Conservation (phyloP, 2,888 invertebrate species). For the Terebella lapidaria region DNA sequence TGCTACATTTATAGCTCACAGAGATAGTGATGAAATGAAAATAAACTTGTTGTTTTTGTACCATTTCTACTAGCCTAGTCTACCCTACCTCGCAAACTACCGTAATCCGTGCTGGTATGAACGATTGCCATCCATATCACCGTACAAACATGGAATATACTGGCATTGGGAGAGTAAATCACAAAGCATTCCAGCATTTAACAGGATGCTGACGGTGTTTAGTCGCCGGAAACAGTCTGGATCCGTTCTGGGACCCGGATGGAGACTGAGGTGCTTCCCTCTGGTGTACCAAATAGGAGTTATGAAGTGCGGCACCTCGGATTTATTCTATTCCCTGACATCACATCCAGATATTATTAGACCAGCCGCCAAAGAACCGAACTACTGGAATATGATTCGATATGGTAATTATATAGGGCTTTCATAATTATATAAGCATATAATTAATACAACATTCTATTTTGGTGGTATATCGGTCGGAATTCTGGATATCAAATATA, state of each 20-base stretch:
- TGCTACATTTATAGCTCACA: no score
- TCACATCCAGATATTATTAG: background rate
- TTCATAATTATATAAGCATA: no score
- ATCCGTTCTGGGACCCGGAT: background rate
- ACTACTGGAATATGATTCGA: background rate
- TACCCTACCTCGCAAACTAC: background rate
- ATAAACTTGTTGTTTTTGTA: no score
- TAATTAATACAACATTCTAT: no score
- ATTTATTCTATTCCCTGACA: constrained; percentile 1
- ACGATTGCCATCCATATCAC: background rate
- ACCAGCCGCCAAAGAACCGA: constrained; percentile 2
- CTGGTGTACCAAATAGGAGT: constrained; percentile 2
- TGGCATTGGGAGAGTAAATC: background rate
- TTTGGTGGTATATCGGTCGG: no score
- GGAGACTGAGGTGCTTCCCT: background rate
- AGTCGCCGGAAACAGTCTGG: background rate
- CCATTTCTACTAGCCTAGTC: background rate
- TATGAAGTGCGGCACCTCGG: constrained; percentile 4
- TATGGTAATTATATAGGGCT: background rate
- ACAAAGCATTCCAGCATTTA: background rate
- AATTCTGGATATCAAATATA: no score
- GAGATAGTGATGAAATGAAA: no score
- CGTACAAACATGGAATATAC: background rate
- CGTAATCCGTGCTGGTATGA: background rate
- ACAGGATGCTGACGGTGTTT: background rate